A percentile compares a stretch with the other conserved stretches of the same genome.
These are phyloP conservation scores for Sialia sialis DNA, from an alignment of 2,113 vertebrate species.

Conservation along the genomic window DNA sequence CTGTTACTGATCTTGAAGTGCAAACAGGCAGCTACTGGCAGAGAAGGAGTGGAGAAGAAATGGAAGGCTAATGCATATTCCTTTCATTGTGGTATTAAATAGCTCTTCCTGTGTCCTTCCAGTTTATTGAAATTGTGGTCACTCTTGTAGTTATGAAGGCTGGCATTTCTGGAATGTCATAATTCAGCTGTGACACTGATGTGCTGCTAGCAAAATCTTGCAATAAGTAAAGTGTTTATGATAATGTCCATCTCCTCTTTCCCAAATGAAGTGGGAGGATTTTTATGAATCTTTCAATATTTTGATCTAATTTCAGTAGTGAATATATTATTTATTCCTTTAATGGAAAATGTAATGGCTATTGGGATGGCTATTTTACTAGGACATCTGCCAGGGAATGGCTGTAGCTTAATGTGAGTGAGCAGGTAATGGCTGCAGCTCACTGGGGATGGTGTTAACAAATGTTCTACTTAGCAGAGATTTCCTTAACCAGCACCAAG, in stretches of 20 bases:
- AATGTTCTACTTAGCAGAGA: background rate
- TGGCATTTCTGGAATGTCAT: background rate
- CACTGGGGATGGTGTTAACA: background rate
- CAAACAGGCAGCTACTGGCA: background rate
- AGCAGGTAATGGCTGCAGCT: background rate
- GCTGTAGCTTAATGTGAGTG: background rate
- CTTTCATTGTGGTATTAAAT: background rate
- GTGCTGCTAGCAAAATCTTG: slow-evolving; percentile 1
- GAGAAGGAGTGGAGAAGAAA: background rate
- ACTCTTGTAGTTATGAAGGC: background rate
- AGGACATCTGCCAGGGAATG: slow-evolving; percentile 17
- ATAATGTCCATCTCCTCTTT: background rate
- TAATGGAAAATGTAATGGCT: background rate
- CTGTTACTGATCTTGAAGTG: background rate
- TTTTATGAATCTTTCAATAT: slow-evolving; percentile 27
- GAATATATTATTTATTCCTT: slow-evolving; percentile 1
- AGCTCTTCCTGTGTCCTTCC: slow-evolving; percentile 19
- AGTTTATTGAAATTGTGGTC: background rate
- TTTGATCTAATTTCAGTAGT: slow-evolving; percentile 16
- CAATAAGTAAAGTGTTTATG: background rate
- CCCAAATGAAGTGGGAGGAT: background rate
- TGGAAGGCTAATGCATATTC: background rate
- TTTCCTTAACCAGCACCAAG: background rate
- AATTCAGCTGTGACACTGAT: slow-evolving; percentile 13
- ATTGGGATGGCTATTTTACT: background rate